Evolutionary conservation across 1,140 invertebrate species (phyloP).

Genomic region (Cheumatopsyche charites): DNA sequence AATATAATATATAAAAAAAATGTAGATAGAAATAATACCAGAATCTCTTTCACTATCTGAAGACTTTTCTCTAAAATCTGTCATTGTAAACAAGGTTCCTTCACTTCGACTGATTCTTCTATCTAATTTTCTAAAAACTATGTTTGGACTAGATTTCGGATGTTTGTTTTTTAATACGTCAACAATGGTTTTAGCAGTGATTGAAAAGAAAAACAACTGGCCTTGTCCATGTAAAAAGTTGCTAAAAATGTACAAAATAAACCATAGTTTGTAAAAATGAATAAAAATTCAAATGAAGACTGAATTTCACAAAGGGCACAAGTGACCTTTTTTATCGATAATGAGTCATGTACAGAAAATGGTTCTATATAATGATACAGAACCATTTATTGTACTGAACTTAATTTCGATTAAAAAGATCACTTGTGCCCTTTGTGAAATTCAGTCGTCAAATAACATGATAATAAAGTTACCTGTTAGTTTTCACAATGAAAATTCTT

Average conservation of each 20-base stretch:
- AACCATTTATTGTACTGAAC: neutral
- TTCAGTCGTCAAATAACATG: too few relatives aligned
- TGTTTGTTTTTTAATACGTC: constrained; percentile 7
- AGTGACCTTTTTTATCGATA: too few relatives aligned
- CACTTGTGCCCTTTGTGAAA: neutral
- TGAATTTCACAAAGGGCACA: too few relatives aligned
- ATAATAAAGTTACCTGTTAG: constrained; percentile 37
- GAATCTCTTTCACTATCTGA: constrained; percentile 41
- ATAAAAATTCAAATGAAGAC: too few relatives aligned
- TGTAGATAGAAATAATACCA: constrained; percentile 24
- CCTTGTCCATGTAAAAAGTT: constrained; percentile 16
- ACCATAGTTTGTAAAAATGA: neutral
- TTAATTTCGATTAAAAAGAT: neutral
- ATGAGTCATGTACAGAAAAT: too few relatives aligned
- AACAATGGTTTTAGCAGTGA: neutral
- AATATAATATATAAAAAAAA: neutral
- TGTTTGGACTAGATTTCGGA: constrained; percentile 1
- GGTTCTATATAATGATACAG: too few relatives aligned
- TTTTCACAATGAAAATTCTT: constrained; percentile 40
- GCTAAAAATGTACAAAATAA: constrained; percentile 3
- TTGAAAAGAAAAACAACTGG: neutral
- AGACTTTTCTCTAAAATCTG: constrained; percentile 15
- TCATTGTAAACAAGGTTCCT: constrained; percentile 40
- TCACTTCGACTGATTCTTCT: constrained; percentile 45
- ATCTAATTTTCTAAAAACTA: constrained; percentile 37